These are phyloP conservation scores for Tupaia chinensis DNA, from an alignment of 2,113 vertebrate species.

Conservation along the genomic window DNA sequence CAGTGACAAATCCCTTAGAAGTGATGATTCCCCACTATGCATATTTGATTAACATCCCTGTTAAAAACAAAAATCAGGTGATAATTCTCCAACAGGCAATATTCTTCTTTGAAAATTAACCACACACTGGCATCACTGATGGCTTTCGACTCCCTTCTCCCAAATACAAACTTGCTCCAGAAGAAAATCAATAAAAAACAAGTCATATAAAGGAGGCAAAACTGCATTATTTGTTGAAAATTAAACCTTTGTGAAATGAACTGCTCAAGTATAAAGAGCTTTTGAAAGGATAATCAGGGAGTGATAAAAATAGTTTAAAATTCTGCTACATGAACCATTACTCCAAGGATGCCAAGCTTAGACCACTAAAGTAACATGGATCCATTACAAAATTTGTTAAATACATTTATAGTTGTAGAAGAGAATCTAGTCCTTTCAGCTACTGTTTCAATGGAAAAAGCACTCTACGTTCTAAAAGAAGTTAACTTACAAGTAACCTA, in stretches of 20 bases:
- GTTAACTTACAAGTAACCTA: conserved; percentile 36
- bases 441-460: neutral
- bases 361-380: neutral
- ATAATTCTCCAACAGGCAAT: neutral
- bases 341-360: neutral
- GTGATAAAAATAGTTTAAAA: neutral
- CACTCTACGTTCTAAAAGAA: conserved; percentile 30
- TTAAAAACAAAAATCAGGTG: neutral
- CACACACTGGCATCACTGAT: neutral
- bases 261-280: neutral
- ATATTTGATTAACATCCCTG: neutral
- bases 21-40: neutral
- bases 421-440: neutral
- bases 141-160: neutral
- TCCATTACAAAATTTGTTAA: conserved; percentile 8
- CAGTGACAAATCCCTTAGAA: neutral
- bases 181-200: conserved; percentile 33
- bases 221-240: conserved; percentile 11
- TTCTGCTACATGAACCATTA: neutral
- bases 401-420: conserved; percentile 4
- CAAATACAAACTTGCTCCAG: conserved; percentile 1
- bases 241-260: neutral
- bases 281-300: neutral
- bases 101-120: conserved; percentile 1
- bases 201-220: neutral